These are phyloP conservation scores for Clamator glandarius DNA, from an alignment of 2,797 vertebrate genomes.

Conservation along the genomic window DNA sequence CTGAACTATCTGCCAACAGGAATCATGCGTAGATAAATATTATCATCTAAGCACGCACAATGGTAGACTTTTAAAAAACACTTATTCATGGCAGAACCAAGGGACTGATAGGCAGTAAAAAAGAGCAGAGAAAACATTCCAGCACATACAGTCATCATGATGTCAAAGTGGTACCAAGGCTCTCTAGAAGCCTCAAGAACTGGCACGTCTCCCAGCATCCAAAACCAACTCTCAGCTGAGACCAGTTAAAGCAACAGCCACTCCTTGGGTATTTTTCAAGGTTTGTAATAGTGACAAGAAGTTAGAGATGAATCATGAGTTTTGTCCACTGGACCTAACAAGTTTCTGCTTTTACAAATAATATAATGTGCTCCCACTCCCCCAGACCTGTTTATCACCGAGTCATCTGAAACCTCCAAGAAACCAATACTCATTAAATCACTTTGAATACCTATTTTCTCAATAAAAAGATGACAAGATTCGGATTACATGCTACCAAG, in stretches of 20 bases:
- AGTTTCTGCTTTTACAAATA: neutral
- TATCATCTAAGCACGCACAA: neutral
- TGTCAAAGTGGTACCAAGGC: neutral
- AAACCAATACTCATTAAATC: neutral
- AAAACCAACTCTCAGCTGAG: neutral
- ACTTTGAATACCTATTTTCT: neutral
- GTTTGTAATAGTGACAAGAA: neutral
- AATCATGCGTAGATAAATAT: neutral
- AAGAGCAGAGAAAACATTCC: neutral
- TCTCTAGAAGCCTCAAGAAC: neutral
- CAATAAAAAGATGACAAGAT: neutral
- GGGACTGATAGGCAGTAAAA: neutral
- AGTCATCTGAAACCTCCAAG: neutral
- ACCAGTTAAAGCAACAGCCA: neutral
- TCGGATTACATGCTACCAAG: fast-evolving
- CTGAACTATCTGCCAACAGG: neutral
- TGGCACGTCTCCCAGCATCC: neutral
- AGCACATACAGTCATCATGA: neutral
- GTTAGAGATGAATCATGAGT: neutral
- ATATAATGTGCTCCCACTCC: neutral
- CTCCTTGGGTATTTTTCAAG: neutral
- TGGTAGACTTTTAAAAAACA: neutral
- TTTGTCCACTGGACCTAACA: neutral
- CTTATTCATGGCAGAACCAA: neutral
- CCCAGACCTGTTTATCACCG: neutral